Percentiles rank a stretch among this genome's conserved stretches.
These are phyloP conservation scores for Epistrophe grossulariae DNA, from an alignment of 2,888 invertebrate species.

Conservation along the genomic window DNA sequence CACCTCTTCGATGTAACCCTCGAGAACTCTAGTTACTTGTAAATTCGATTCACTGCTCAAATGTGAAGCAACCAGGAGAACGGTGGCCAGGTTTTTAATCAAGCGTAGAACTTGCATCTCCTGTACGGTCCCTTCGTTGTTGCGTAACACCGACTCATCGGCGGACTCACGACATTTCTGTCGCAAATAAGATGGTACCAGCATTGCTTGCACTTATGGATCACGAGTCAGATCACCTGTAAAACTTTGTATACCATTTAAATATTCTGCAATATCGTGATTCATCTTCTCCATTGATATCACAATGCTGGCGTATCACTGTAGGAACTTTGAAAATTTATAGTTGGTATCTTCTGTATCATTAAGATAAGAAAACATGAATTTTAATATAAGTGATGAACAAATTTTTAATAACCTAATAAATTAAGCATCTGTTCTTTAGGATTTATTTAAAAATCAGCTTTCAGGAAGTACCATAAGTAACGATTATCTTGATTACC, in stretches of 20 bases:
- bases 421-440: too few relatives aligned
- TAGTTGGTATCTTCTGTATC: too few relatives aligned
- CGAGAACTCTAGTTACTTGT: conserved; percentile 95
- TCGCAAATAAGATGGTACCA: conserved; percentile 94
- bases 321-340: too few relatives aligned
- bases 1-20: conserved; percentile 96
- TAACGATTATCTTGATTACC: too few relatives aligned
- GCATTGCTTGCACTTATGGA: conserved; percentile 92
- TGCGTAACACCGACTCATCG: conserved; percentile 90
- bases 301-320: conserved; percentile 93
- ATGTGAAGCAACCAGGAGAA: conserved; percentile 86
- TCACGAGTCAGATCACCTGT: conserved; percentile 95
- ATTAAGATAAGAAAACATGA: too few relatives aligned
- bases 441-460: too few relatives aligned
- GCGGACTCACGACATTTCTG: conserved; percentile 95
- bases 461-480: too few relatives aligned
- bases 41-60: conserved; percentile 88
- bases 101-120: conserved; percentile 88
- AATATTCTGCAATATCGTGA: conserved; percentile 92
- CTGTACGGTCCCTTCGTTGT: conserved; percentile 87
- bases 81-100: conserved; percentile 93
- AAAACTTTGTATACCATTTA: conserved; percentile 92
- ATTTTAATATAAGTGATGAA: too few relatives aligned
- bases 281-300: conserved; percentile 96
- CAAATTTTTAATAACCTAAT: too few relatives aligned